Evolutionary conservation across 2,888 invertebrate genomes (phyloP).

Genomic region (Xylota sylvarum): DNA sequence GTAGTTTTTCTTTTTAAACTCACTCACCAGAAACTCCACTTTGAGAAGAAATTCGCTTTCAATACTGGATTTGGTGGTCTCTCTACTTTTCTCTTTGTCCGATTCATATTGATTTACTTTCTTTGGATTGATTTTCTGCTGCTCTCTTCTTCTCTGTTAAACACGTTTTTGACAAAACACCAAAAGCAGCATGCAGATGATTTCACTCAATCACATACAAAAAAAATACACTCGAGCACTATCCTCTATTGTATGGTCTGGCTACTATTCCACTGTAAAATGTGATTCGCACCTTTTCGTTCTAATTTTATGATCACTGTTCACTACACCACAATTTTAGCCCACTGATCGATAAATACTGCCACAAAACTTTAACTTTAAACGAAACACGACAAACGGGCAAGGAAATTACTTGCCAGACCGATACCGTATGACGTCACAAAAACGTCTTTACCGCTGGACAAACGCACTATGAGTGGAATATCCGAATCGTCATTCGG

Average conservation of each 20-base stretch:
- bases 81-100: slow-evolving; percentile 85
- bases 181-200: slow-evolving; percentile 51
- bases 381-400: neutral
- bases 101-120: slow-evolving; percentile 81
- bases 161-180: slow-evolving; percentile 63
- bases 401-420: slow-evolving; percentile 58
- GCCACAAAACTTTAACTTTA: neutral
- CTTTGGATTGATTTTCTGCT: slow-evolving; percentile 7
- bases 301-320: neutral
- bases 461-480: slow-evolving; percentile 39
- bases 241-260: neutral
- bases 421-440: slow-evolving; percentile 59
- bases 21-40: slow-evolving; percentile 89
- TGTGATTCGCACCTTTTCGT: slow-evolving; percentile 30
- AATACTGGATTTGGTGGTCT: slow-evolving; percentile 88
- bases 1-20: neutral
- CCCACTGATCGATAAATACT: slow-evolving; percentile 28
- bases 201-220: slow-evolving; percentile 54
- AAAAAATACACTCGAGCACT: slow-evolving; percentile 24
- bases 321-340: neutral
- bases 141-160: slow-evolving; percentile 18
- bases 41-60: slow-evolving; percentile 88
- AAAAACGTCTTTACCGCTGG: slow-evolving; percentile 16
- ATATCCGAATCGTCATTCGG: neutral
- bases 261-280: neutral